Evolutionary conservation across 92 coral and sea anemone species (phyloP).

Genomic region (Diadumene lineata): DNA sequence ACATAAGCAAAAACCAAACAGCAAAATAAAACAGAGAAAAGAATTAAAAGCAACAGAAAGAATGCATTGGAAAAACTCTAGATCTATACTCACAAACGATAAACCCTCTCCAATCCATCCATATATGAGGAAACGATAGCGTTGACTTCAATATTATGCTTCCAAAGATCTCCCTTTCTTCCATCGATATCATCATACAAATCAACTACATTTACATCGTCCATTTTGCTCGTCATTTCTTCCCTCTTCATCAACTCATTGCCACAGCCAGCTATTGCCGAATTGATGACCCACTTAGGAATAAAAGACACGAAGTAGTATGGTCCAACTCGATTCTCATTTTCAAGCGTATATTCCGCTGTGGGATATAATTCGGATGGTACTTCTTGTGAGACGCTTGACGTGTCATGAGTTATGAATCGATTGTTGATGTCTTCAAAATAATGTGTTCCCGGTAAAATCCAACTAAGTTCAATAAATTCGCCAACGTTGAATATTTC

Average conservation of each 20-base stretch:
- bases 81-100: conserved; percentile 53
- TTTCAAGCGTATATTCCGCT: background rate
- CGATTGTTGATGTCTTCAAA: conserved; percentile 41
- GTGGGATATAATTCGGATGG: background rate
- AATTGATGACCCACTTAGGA: conserved; percentile 54
- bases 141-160: conserved; percentile 25
- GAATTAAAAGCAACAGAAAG: too few species aligned
- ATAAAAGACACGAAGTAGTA: conserved; percentile 61
- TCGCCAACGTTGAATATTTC: conserved; percentile 63
- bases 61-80: too few species aligned
- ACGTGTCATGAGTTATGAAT: conserved; percentile 45
- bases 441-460: conserved; percentile 56
- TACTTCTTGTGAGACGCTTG: conserved; percentile 2
- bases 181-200: conserved; percentile 22
- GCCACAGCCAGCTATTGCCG: conserved; percentile 49
- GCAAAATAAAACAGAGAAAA: too few species aligned
- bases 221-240: background rate
- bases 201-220: background rate
- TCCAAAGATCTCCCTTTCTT: conserved; percentile 29
- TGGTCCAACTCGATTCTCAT: background rate
- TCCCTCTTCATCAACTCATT: background rate
- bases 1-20: too few species aligned
- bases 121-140: conserved; percentile 45
- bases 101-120: conserved; percentile 60
- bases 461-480: conserved; percentile 70